Evolutionary conservation across 2,888 invertebrate genomes (phyloP), one percentile per base, ranked within the genome.

Genomic region (Pseudolycoriella hygida): DNA sequence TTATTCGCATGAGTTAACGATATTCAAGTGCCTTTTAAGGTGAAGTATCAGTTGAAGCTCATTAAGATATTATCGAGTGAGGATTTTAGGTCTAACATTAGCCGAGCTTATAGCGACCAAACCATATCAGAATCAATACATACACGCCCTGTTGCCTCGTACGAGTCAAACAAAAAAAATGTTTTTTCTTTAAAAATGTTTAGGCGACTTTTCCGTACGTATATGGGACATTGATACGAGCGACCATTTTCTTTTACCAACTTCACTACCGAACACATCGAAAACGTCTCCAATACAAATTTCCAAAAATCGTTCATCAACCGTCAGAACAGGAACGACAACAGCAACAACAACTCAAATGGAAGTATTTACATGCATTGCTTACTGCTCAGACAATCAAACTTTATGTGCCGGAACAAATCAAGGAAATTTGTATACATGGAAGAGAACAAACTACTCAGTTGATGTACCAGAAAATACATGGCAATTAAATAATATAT

Each of bases 181-280:
- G n/a, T n/a, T n/a, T n/a, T n/a, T n/a, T n/a, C n/a, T n/a, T n/a
- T n/a, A n/a, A n/a, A n/a, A n/a, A n/a, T n/a, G n/a, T n/a, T n/a
- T 66, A 62, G 82, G 84, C 37, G 94, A 94, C 56, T 70, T 84
- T 50, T 68, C 77, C 12, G 77, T 88, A 19, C 77, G 94, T 52
- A 74, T 96, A 53, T 97, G 94, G 94, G 90, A 97, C 60, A 76
- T 96, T 53, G 85, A 92, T 43, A 81, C 81, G 20, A 90, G 93
- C 46, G 93, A 96, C 56, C 96, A 92, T 63, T 90, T 84, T 62
- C 74, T 90, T 1, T 64, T 93, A 18, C 79, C 80, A 34, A 63
- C 46, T 18, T 31, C 17, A 30, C 37, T 44, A 30, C 14, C 34
- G 11, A 42, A 17, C 14, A 20, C 40, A 15, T 30, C 45, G 38